These are phyloP conservation scores for Drosophila dives DNA, from an alignment of 2,888 invertebrate genomes.

Conservation along the genomic window DNA sequence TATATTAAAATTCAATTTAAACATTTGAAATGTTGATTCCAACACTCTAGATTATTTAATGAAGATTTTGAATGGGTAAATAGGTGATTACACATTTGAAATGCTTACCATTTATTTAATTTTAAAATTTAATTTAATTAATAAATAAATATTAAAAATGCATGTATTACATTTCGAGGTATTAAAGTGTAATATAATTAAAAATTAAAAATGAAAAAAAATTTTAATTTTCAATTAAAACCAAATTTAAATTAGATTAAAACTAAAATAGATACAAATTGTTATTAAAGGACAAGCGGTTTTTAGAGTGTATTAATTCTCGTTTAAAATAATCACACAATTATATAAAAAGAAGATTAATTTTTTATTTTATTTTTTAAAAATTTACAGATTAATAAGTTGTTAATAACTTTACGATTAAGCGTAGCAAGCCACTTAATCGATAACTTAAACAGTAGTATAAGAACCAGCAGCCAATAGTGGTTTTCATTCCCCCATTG, in stretches of 20 bases:
- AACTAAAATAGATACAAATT: not conserved
- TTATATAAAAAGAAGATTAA: not conserved
- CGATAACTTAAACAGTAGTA: not conserved
- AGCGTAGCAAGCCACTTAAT: slow-evolving; percentile 12
- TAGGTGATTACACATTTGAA: too few species aligned
- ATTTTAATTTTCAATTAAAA: not conserved
- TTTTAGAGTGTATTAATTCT: not conserved
- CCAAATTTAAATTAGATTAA: not conserved
- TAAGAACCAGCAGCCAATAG: not conserved
- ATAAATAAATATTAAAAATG: not conserved
- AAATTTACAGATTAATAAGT: not conserved
- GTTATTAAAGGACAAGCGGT: not conserved
- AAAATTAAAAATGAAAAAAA: not conserved
- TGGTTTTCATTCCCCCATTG: not conserved
- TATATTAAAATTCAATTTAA: too few species aligned
- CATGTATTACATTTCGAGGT: not conserved
- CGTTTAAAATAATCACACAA: not conserved
- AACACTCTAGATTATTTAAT: too few species aligned
- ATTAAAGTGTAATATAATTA: not conserved
- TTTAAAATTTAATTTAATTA: too few species aligned
- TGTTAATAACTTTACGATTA: not conserved
- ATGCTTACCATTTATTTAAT: too few species aligned
- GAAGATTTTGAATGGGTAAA: too few species aligned
- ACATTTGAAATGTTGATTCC: too few species aligned
- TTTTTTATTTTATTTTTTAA: not conserved